Conservation (phyloP, 2,113 vertebrate species). For the Ovibos moschatus region DNA sequence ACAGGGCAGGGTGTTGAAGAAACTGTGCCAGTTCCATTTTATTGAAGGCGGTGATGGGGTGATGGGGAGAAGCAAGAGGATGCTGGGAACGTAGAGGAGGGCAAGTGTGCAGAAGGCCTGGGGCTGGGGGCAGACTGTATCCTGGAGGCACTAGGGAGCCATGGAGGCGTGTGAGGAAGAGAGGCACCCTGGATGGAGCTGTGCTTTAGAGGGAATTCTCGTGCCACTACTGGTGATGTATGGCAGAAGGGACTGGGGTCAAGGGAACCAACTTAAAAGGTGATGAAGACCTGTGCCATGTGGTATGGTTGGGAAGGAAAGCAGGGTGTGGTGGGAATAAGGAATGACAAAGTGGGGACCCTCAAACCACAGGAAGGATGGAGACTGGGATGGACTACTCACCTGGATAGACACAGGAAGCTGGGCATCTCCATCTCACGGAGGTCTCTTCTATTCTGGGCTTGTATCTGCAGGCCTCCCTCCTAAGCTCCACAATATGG, state of each 20-base stretch:
- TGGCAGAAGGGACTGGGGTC: neutral
- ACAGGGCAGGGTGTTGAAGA: neutral
- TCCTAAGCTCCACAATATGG: neutral
- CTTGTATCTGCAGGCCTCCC: neutral
- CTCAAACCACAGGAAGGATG: accelerated
- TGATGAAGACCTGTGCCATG: neutral
- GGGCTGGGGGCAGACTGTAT: neutral
- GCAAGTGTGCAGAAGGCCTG: neutral
- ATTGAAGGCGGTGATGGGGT: neutral
- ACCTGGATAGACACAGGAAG: neutral
- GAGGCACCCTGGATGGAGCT: neutral
- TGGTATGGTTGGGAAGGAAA: neutral
- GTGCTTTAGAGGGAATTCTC: neutral
- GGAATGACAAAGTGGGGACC: neutral
- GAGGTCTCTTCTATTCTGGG: neutral
- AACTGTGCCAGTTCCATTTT: too few species aligned
- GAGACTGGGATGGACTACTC: neutral
- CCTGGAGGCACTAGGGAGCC: neutral
- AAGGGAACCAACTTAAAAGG: neutral
- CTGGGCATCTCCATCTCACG: neutral
- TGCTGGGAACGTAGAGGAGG: neutral
- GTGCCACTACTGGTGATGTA: neutral
- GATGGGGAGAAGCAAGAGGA: neutral
- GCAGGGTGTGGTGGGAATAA: neutral
- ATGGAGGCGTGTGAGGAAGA: accelerated